These are phyloP conservation scores for Leptinotarsa tumamoca DNA, from an alignment of 2,888 invertebrate species.

Conservation along the genomic window DNA sequence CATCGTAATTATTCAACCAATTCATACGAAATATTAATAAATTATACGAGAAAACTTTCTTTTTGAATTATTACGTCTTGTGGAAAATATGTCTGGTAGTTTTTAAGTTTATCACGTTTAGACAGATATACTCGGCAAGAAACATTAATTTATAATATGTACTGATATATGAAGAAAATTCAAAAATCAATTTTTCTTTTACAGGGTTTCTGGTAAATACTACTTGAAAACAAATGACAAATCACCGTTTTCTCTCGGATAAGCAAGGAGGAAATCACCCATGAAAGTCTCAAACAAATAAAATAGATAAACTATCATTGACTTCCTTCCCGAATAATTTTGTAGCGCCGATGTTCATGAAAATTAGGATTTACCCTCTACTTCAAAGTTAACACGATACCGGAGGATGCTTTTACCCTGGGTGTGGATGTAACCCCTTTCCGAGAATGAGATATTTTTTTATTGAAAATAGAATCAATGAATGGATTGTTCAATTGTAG, in stretches of 20 bases:
- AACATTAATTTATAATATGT: too few relatives aligned
- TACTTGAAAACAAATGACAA: slow-evolving; percentile 72
- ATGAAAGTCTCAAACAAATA: not conserved
- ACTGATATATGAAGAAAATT: too few relatives aligned
- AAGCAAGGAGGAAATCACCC: not conserved
- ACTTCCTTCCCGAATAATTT: too few relatives aligned
- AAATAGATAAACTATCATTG: too few relatives aligned
- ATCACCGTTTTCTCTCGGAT: slow-evolving; percentile 65
- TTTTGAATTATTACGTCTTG: too few relatives aligned
- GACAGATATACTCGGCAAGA: too few relatives aligned
- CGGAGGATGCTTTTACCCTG: not conserved
- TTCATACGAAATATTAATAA: too few relatives aligned
- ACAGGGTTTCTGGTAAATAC: slow-evolving; percentile 70
- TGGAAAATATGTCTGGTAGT: too few relatives aligned
- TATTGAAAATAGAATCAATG: not conserved
- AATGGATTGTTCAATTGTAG: not conserved
- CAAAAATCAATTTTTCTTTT: slow-evolving; percentile 18
- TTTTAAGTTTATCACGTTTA: too few relatives aligned
- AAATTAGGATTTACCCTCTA: not conserved
- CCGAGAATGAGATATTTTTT: not conserved
- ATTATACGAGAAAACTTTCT: too few relatives aligned
- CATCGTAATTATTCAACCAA: too few relatives aligned
- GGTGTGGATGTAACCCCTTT: not conserved
- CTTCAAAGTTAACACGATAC: not conserved
- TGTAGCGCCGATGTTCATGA: not conserved